Conservation (phyloP, 2,797 vertebrate species). For the Anabas testudineus region DNA sequence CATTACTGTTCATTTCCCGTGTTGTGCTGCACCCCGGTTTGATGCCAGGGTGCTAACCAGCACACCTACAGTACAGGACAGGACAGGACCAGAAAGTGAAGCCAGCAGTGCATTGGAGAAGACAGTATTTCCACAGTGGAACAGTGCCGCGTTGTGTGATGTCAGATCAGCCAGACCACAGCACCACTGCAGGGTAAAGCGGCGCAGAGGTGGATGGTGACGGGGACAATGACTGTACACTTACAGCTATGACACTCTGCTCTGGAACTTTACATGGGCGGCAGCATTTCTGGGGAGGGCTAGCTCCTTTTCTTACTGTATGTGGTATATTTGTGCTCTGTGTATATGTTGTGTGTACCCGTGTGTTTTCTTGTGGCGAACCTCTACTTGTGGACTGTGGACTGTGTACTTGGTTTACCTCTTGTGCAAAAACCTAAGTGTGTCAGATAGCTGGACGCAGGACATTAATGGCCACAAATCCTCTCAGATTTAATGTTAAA, state of each 20-base stretch:
- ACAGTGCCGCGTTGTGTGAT: conserved; percentile 72
- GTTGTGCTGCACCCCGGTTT: not conserved
- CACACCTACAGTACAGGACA: not conserved
- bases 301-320: not conserved
- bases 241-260: conserved; percentile 57
- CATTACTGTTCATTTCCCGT: not conserved
- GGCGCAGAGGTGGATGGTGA: conserved; percentile 65
- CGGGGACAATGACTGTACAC: conserved; percentile 72
- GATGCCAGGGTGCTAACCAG: not conserved
- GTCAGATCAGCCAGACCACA: conserved; percentile 67
- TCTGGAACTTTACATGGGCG: conserved; percentile 69
- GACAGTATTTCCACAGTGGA: conserved; percentile 62
- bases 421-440: not conserved
- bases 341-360: not conserved
- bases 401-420: not conserved
- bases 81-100: conserved; percentile 1
- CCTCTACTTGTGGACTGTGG: not conserved
- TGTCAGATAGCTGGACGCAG: conserved; percentile 4
- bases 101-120: not conserved
- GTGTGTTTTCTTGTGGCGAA: conserved; percentile 20
- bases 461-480: not conserved
- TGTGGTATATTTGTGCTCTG: not conserved
- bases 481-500: not conserved
- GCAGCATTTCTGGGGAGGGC: conserved; percentile 27
- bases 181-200: conserved; percentile 18